Conservation (phyloP, 2,113 vertebrate species). For the Felis chaus region DNA sequence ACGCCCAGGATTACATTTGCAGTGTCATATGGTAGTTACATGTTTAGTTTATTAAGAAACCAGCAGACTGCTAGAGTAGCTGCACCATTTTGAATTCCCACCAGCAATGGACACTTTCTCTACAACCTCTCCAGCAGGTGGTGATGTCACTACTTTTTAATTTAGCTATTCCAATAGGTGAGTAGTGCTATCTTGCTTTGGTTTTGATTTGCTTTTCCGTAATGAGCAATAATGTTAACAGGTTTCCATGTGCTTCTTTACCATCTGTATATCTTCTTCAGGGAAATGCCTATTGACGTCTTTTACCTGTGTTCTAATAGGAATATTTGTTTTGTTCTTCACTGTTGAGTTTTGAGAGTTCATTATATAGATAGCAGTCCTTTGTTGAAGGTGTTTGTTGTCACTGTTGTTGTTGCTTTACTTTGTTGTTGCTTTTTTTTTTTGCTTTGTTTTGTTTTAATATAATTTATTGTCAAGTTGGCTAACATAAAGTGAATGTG, state of each 20-base stretch:
- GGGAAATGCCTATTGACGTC: background rate
- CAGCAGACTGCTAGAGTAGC: background rate
- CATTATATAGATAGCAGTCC: background rate
- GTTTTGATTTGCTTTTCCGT: background rate
- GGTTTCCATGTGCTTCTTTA: background rate
- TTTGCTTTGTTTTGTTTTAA: no score
- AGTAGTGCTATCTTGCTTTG: background rate
- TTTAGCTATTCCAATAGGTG: background rate
- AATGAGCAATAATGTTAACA: background rate
- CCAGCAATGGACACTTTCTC: background rate
- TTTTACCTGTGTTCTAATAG: background rate
- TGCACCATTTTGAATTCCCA: background rate
- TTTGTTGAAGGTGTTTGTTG: background rate
- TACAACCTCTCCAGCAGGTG: background rate
- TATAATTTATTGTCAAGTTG: no score
- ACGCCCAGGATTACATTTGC: background rate
- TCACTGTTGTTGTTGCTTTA: no score
- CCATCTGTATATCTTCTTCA: background rate
- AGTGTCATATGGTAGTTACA: background rate
- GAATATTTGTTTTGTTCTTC: background rate
- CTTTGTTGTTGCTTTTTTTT: no score
- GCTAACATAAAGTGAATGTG: background rate
- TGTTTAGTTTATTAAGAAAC: background rate
- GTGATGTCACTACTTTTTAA: background rate
- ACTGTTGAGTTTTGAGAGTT: background rate